Conservation (phyloP, 2,113 vertebrate species). For the Henicopernis longicauda region DNA sequence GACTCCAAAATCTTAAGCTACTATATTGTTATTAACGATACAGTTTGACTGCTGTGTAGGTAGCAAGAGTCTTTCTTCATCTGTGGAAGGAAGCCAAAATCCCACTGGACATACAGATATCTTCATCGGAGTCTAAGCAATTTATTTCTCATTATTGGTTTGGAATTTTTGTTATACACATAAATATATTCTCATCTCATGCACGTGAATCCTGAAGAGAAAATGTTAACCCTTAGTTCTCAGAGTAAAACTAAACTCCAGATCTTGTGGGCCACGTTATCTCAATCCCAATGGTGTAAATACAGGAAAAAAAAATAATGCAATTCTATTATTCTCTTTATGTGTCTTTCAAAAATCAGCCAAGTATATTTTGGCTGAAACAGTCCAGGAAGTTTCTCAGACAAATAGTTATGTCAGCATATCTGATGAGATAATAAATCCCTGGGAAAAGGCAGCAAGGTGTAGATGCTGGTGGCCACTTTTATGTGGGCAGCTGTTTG, state of each 20-base stretch:
- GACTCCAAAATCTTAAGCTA: neutral
- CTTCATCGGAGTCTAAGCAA: neutral
- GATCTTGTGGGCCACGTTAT: neutral
- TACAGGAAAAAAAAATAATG: neutral
- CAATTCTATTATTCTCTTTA: neutral
- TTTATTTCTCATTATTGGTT: neutral
- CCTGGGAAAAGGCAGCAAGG: neutral
- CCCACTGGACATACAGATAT: too few relatives aligned
- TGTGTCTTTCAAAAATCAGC: neutral
- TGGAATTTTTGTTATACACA: neutral
- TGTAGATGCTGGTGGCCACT: neutral
- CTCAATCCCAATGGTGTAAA: neutral
- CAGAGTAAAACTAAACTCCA: neutral
- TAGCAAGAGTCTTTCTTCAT: neutral
- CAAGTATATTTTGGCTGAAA: neutral
- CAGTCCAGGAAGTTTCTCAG: neutral
- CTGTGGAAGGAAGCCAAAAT: neutral
- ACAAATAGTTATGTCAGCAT: neutral
- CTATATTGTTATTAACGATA: neutral
- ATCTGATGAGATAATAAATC: neutral
- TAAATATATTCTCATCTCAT: neutral
- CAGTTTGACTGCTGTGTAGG: neutral
- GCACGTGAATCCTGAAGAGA: neutral
- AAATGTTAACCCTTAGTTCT: neutral
- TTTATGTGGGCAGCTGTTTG: neutral